A percentile compares a stretch with the other conserved stretches of the same genome.
These are phyloP conservation scores for Aldrovandia affinis DNA, from an alignment of 2,797 vertebrate genomes.

Conservation along the genomic window DNA sequence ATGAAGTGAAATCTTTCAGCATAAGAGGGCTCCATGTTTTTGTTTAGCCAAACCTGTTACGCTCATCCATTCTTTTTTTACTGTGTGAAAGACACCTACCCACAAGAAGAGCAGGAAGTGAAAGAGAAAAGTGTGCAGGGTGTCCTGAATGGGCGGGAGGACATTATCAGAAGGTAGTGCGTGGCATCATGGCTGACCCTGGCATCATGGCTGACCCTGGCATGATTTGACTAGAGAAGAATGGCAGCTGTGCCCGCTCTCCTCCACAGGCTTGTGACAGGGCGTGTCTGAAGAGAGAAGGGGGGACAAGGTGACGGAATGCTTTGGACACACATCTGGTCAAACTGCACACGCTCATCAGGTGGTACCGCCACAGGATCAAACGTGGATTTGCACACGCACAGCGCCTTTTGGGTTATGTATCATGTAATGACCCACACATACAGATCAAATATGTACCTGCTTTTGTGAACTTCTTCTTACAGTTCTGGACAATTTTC, in stretches of 20 bases:
- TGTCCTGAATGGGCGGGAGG: not conserved
- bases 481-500: conserved; percentile 1
- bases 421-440: not conserved
- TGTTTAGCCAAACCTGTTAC: too few relatives aligned
- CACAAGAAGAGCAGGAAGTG: not conserved
- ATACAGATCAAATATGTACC: not conserved
- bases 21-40: too few relatives aligned
- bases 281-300: not conserved
- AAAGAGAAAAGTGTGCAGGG: not conserved
- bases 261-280: conserved; percentile 31
- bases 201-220: conserved; percentile 22
- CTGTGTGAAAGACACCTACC: not conserved
- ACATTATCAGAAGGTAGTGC: not conserved
- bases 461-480: conserved; percentile 8
- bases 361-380: not conserved
- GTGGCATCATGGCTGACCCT: conserved; percentile 10
- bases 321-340: not conserved
- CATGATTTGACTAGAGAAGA: conserved; percentile 35
- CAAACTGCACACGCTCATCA: not conserved
- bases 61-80: not conserved
- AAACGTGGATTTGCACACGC: not conserved
- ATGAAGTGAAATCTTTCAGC: not conserved
- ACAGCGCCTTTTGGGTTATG: not conserved
- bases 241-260: conserved; percentile 27
- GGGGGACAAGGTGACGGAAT: not conserved